phyloP scores from a whole-genome alignment of 2,888 invertebrate species.

The Drosophila anomalata region DNA sequence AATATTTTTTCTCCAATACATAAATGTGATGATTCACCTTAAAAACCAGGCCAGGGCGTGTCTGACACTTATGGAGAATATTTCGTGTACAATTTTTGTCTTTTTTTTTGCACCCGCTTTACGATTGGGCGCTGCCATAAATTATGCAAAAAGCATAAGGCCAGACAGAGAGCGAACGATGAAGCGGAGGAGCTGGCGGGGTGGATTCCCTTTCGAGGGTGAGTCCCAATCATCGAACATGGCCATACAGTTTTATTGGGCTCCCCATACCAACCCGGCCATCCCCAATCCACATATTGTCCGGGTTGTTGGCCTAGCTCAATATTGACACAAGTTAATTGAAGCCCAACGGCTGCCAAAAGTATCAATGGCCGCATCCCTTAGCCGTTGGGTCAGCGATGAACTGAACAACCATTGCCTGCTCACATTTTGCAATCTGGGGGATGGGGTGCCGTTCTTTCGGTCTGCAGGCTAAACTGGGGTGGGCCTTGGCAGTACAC shows the following conservation, averaged over 20 bases:
- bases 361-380: conserved; percentile 58
- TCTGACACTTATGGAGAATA: conserved; percentile 59
- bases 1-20: background rate
- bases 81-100: conserved; percentile 53
- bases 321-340: conserved; percentile 81
- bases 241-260: conserved; percentile 43
- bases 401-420: conserved; percentile 67
- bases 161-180: conserved; percentile 47
- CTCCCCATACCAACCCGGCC: conserved; percentile 9
- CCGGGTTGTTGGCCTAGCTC: conserved; percentile 53
- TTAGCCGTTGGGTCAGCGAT: conserved; percentile 60
- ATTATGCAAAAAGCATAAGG: conserved; percentile 73
- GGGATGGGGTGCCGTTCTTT: background rate
- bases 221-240: conserved; percentile 31
- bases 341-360: conserved; percentile 61
- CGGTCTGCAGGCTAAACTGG: background rate
- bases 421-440: conserved; percentile 30
- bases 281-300: conserved; percentile 7
- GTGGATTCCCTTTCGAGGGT: conserved; percentile 21
- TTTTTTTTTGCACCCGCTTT: conserved; percentile 46
- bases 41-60: conserved; percentile 51
- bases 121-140: conserved; percentile 80
- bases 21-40: conserved; percentile 4
- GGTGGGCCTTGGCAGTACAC: background rate
- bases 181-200: conserved; percentile 1